Base-by-base conservation (phyloP, 2,888 invertebrate species). In the Cenopis cana region DNA sequence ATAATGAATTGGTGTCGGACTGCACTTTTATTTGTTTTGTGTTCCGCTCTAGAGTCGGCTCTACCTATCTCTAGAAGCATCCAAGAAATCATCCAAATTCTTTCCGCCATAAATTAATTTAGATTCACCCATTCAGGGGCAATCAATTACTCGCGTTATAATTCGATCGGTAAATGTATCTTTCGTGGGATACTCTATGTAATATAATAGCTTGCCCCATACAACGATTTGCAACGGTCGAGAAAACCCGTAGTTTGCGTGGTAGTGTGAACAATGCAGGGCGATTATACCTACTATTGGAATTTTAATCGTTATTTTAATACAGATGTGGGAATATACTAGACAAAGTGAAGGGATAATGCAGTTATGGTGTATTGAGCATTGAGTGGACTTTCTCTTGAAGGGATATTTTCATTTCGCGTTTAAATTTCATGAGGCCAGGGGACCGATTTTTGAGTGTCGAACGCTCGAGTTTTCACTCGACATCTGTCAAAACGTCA, bases 301-400 rank as follows among this genome's bases (percentile, higher is more conserved):
- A 62, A 62, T 62, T 38, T 60, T 68, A 54, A 59, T 52, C 52
- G 52, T 17, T n/a, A 68, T 60, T 68, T 68, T 60, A 52, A 67
- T 50, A 50, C n/a, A 18, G 33, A 18, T 61, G 59, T 52, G 36
- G 57, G 66, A 38, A 67, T 29, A 41, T 17, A 50, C 36, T 50
- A 50, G 36, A 8, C 18, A 20, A 33, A 20, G 52, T 52, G 50
- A 61, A 61, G 18, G 0, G 61, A 49, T 61, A 49, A 14, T 41
- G 20, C 41, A 11, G 52, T 52, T 11, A 20, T 18, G 24, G 10
- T 29, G n/a, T 17, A 59, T 41, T 38, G 36, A 38, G 57, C 20
- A 14, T 20, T 18, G 41, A 41, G 41, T 41, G 4, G 0, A 41
- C 41, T 41, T 41, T 41, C 41, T 41, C 41, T 41, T 41, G 14